Percentiles rank a stretch among this genome's conserved stretches.
Evolutionary conservation across 2,888 invertebrate genomes (phyloP).

Genomic region (Petrophora chlorosata): DNA sequence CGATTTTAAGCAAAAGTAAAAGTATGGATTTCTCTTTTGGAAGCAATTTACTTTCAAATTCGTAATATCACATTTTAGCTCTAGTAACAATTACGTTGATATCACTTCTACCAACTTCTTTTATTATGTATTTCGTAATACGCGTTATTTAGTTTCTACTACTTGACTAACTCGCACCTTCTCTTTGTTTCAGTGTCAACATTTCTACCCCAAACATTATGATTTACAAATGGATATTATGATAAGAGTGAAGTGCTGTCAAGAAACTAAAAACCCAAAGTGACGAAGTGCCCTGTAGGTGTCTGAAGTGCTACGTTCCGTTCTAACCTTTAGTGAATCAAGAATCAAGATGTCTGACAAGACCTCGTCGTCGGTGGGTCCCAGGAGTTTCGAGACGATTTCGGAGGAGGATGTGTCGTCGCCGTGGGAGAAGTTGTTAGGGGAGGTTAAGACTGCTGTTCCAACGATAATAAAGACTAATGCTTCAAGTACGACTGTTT

Average conservation of each 20-base stretch:
- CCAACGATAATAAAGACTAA: conserved; percentile 78
- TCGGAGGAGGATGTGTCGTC: conserved; percentile 77
- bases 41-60: conserved; percentile 37
- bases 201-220: conserved; percentile 83
- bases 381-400: conserved; percentile 80
- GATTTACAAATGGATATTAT: conserved; percentile 85
- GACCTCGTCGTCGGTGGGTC: conserved; percentile 77
- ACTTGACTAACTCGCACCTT: conserved; percentile 31
- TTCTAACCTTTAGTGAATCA: conserved; percentile 53
- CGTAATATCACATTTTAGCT: conserved; percentile 18
- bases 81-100: conserved; percentile 9
- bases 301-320: conserved; percentile 79
- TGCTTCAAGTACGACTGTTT: conserved; percentile 71
- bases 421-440: conserved; percentile 79
- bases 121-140: background rate
- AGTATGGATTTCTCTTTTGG: conserved; percentile 38
- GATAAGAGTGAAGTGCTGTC: conserved; percentile 83
- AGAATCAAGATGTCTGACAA: conserved; percentile 75
- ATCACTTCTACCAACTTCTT: conserved; percentile 2
- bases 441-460: conserved; percentile 70
- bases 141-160: background rate
- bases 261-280: conserved; percentile 84
- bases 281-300: conserved; percentile 81
- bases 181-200: conserved; percentile 81
- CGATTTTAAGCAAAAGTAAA: conserved; percentile 24